A percentile compares a stretch with the other conserved stretches of the same genome.
Conservation (phyloP, 2,888 invertebrate species). For the Agriopis marginaria region DNA sequence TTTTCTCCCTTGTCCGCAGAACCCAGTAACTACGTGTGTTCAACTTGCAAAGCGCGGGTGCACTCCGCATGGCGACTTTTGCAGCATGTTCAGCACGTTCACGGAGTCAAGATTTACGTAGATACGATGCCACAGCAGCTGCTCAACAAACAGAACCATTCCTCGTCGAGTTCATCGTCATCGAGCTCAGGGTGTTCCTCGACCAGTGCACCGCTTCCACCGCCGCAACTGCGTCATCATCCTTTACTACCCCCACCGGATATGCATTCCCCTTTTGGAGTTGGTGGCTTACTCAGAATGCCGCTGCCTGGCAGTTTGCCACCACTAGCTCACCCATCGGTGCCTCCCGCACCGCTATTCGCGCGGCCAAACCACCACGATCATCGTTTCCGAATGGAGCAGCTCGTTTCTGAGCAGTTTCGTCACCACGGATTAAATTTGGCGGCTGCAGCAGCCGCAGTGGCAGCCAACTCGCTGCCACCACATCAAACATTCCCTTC, state of each 20-base stretch:
- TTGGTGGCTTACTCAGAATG: constrained; percentile 90
- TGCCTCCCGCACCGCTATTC: constrained; percentile 91
- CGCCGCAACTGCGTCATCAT: constrained; percentile 89
- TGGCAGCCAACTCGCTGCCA: constrained; percentile 87
- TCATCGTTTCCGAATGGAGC: constrained; percentile 93
- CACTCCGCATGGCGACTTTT: constrained; percentile 98
- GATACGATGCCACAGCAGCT: constrained; percentile 85
- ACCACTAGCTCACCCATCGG: constrained; percentile 89
- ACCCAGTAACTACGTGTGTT: constrained; percentile 97
- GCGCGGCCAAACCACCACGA: constrained; percentile 92
- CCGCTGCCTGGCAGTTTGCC: constrained; percentile 89
- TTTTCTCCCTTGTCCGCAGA: constrained; percentile 88
- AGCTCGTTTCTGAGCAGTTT: constrained; percentile 93
- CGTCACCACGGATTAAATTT: constrained; percentile 92
- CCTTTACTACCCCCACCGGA: constrained; percentile 90
- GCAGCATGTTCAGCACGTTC: constrained; percentile 97
- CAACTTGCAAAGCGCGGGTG: constrained; percentile 96
- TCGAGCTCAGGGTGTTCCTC: constrained; percentile 85
- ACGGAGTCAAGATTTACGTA: constrained; percentile 97
- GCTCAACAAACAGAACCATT: constrained; percentile 84
- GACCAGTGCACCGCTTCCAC: constrained; percentile 85
- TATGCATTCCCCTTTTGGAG: constrained; percentile 91
- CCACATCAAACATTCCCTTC: constrained; percentile 88
- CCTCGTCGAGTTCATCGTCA: constrained; percentile 86
- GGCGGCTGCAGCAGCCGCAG: constrained; percentile 91